Base-by-base conservation (phyloP, 1,140 invertebrate species). In the Anoplolepis gracilipes region DNA sequence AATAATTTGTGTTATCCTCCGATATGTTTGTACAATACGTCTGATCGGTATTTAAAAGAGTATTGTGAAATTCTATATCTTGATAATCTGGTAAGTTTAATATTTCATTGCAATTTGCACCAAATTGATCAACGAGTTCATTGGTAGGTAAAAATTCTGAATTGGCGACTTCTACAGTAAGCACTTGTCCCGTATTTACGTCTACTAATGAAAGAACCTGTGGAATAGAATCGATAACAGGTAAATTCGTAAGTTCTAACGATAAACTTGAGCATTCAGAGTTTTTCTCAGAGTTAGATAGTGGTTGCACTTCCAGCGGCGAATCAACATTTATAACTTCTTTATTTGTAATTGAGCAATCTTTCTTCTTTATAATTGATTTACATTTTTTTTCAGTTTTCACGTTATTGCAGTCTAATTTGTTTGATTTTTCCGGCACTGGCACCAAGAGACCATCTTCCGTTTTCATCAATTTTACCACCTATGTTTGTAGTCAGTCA, bases 401-500 rank as follows among this genome's bases (percentile, higher is more conserved):
- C 30, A 64, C 0, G 61, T 91, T 88, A 57, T 64, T 72, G 6
- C 59, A 33, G 36, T 70, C 64, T 7, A 81, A n/a, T 22, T 70
- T 84, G 55, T 84, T 91, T 61, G 62, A 55, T 55, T 92, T 91
- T 49, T 93, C 92, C 53, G 92, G 91, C 13, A 93, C 84, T 57
- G 92, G 92, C 69, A 93, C 88, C 59, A 93, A 75, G 8, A 88
- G 87, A 59, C 92, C 92, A 82, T 92, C 92, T 87, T 93, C 92
- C 0, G 91, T 93, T 90, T 92, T 92, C 92, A 93, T 93, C 16
- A 93, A 62, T 76, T 93, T 92, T n/a, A 93, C 86, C 1, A 93
- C 88, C 92, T 93, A 70, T 61, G 70, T 64, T 88, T 57, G 59
- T 76, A 59, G 28, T 39, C 1, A 36, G n/a, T n/a, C 57, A 79